phyloP scores from a whole-genome alignment of 2,113 vertebrate genomes.

The Dolichotis patagonum region DNA sequence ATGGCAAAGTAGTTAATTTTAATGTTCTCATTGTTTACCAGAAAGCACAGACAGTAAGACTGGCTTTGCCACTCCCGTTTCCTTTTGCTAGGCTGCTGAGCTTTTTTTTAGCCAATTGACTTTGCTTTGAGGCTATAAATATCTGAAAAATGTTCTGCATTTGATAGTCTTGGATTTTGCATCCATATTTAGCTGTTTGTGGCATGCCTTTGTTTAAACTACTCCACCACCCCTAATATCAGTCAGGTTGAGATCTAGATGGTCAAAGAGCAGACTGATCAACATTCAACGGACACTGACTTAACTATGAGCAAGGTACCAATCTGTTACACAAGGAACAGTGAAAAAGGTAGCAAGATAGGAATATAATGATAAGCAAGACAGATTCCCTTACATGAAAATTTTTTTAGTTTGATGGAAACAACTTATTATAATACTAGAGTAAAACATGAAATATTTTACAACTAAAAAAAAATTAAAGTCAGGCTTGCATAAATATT shows the following conservation, averaged over 20 bases:
- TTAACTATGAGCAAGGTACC: slow-evolving; percentile 17
- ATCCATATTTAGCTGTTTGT: slow-evolving; percentile 86
- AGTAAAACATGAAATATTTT: slow-evolving; percentile 62
- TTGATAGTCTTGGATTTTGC: slow-evolving; percentile 85
- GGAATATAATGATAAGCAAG: slow-evolving; percentile 49
- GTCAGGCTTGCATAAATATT: neutral
- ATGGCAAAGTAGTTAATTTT: slow-evolving; percentile 83
- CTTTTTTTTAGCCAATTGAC: slow-evolving; percentile 84
- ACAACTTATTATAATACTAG: slow-evolving; percentile 40
- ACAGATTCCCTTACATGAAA: slow-evolving; percentile 19
- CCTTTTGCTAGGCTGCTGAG: slow-evolving; percentile 79
- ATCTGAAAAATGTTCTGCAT: slow-evolving; percentile 84
- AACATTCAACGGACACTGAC: slow-evolving; percentile 47
- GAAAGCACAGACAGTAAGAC: slow-evolving; percentile 83
- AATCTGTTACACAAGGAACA: neutral
- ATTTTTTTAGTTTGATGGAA: neutral
- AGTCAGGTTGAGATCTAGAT: slow-evolving; percentile 77
- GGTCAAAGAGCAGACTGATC: slow-evolving; percentile 57
- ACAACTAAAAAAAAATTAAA: slow-evolving; percentile 52
- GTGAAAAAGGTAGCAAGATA: neutral
- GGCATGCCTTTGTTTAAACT: slow-evolving; percentile 84
- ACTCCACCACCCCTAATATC: slow-evolving; percentile 79
- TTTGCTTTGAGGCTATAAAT: slow-evolving; percentile 88
- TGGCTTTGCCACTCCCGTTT: slow-evolving; percentile 83
- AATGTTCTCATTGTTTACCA: slow-evolving; percentile 86